phyloP scores from a whole-genome alignment of 2,797 vertebrate species.

The Melanotaenia maccullochi region DNA sequence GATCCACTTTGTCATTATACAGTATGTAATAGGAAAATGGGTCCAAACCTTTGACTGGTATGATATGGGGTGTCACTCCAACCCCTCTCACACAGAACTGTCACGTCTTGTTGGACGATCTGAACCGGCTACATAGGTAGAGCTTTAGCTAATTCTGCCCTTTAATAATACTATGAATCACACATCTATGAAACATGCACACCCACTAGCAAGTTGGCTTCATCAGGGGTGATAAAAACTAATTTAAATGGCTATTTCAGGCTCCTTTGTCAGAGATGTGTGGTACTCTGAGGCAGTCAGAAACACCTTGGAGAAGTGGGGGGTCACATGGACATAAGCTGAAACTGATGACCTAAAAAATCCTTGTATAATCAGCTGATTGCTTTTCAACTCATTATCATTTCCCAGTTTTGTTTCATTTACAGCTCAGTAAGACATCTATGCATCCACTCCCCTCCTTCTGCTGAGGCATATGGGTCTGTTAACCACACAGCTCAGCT shows the following conservation, averaged over 20 bases:
- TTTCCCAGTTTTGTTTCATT: conserved; percentile 77
- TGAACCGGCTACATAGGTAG: background rate
- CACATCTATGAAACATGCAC: background rate
- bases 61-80: conserved; percentile 1
- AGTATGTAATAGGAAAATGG: too few relatives aligned
- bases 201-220: conserved; percentile 20
- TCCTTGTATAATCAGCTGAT: conserved; percentile 67
- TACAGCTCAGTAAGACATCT: conserved; percentile 76
- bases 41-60: too few relatives aligned
- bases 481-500: conserved; percentile 52
- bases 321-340: conserved; percentile 6
- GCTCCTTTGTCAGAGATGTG: conserved; percentile 24
- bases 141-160: conserved; percentile 16
- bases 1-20: too few relatives aligned
- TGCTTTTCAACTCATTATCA: conserved; percentile 73
- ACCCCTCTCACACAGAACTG: background rate
- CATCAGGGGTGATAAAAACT: conserved; percentile 20
- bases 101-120: conserved; percentile 13
- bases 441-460: conserved; percentile 64
- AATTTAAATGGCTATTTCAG: conserved; percentile 49
- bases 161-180: background rate
- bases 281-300: conserved; percentile 20
- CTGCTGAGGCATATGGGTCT: conserved; percentile 74
- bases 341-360: conserved; percentile 69
- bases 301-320: conserved; percentile 28